Evolutionary conservation across 2,888 invertebrate species (phyloP).

Genomic region (Blastobasis lacticolella): DNA sequence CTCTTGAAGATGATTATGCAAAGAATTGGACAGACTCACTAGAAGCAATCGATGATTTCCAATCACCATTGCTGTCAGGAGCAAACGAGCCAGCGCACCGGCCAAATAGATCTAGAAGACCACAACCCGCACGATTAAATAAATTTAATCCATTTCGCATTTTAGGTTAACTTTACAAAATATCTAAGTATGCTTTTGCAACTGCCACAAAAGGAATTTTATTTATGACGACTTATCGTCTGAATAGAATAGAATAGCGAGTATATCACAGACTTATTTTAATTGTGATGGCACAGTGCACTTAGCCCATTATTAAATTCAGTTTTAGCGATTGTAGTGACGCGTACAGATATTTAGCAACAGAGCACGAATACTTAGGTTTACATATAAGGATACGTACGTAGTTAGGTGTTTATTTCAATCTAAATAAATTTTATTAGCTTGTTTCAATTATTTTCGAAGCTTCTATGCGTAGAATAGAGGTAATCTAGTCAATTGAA

Average conservation of each 20-base stretch:
- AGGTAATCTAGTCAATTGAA: conserved; percentile 41
- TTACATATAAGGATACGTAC: background rate
- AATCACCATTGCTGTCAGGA: conserved; percentile 61
- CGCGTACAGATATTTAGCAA: background rate
- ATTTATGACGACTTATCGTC: conserved; percentile 36
- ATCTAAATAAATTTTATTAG: conserved; percentile 7
- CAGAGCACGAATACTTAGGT: background rate
- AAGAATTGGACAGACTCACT: conserved; percentile 25
- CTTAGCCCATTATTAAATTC: conserved; percentile 38
- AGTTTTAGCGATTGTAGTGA: background rate
- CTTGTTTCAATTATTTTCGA: conserved; percentile 12
- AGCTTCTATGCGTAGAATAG: conserved; percentile 6
- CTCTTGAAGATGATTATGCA: conserved; percentile 5
- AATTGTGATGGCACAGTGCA: conserved; percentile 60
- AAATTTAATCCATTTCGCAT: conserved; percentile 69
- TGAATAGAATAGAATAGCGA: conserved; percentile 32
- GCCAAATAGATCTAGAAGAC: conserved; percentile 56
- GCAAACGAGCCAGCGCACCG: conserved; percentile 57
- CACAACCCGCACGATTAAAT: conserved; percentile 40
- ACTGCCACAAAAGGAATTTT: conserved; percentile 38
- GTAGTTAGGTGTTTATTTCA: conserved; percentile 13
- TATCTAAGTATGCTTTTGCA: conserved; percentile 16
- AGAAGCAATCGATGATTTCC: conserved; percentile 47
- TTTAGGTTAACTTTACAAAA: conserved; percentile 46
- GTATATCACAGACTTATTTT: conserved; percentile 34